phyloP scores from a whole-genome alignment of 2,888 invertebrate genomes.

The Thumatha senex region DNA sequence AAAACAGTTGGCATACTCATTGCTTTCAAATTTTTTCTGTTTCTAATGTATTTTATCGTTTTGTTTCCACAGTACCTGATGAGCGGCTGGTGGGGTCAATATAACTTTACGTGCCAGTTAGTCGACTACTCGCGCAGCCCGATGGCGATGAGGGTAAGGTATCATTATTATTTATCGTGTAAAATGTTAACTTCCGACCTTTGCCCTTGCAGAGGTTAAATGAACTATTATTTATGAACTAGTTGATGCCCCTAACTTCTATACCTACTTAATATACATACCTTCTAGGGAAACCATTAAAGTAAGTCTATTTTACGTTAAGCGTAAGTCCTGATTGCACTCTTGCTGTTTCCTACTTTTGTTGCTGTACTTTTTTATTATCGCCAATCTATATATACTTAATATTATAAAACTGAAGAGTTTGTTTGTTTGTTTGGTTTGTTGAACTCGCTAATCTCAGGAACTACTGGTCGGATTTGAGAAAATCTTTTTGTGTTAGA shows the following conservation, averaged over 20 bases:
- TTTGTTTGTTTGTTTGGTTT: no score
- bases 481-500: no score
- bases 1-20: no score
- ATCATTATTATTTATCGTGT: background rate
- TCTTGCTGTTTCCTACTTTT: no score
- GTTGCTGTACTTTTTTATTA: no score
- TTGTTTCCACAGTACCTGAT: slow-evolving; percentile 82
- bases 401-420: no score
- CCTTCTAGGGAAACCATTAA: background rate
- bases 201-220: slow-evolving; percentile 1
- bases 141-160: slow-evolving; percentile 87
- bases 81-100: slow-evolving; percentile 92
- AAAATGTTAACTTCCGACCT: background rate
- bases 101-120: slow-evolving; percentile 94
- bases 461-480: no score
- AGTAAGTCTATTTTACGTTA: no score
- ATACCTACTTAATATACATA: background rate
- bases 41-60: slow-evolving; percentile 2
- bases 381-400: no score
- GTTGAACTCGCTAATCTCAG: no score
- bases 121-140: slow-evolving; percentile 92
- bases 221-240: background rate
- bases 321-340: no score
- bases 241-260: background rate
- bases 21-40: no score